phyloP scores from a whole-genome alignment of 1,140 invertebrate genomes.

The Drosophila nigromelanica region DNA sequence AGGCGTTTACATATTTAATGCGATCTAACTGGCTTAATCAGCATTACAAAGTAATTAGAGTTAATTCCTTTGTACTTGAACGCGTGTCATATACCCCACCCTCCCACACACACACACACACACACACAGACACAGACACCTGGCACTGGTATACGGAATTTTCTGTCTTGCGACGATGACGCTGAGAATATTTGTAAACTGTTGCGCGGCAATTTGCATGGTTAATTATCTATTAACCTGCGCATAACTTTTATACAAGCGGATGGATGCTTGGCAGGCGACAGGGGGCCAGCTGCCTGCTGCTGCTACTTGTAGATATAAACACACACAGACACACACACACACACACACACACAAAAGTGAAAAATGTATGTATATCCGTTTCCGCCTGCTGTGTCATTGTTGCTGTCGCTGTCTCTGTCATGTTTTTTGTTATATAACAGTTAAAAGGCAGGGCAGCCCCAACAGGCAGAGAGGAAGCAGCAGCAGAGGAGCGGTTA shows the following conservation, averaged over 20 bases:
- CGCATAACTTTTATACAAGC: conserved; percentile 68
- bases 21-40: conserved; percentile 77
- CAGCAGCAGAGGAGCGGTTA: conserved; percentile 14
- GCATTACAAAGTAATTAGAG: conserved; percentile 82
- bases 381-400: conserved; percentile 58
- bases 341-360: conserved; percentile 13
- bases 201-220: conserved; percentile 77
- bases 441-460: conserved; percentile 39
- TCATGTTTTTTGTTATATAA: conserved; percentile 29
- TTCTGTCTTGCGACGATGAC: conserved; percentile 34
- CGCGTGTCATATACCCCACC: conserved; percentile 21
- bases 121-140: conserved; percentile 2
- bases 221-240: conserved; percentile 82
- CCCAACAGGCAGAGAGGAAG: conserved; percentile 5
- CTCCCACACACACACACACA: not conserved
- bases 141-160: conserved; percentile 5
- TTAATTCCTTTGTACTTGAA: conserved; percentile 77
- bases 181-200: conserved; percentile 71
- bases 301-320: conserved; percentile 15
- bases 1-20: conserved; percentile 75
- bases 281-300: conserved; percentile 3
- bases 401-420: conserved; percentile 28
- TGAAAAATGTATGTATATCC: conserved; percentile 50
- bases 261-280: conserved; percentile 10
- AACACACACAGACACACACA: conserved; percentile 34